These are phyloP conservation scores for Rhea americana DNA, from an alignment of 2,113 vertebrate species.

Conservation along the genomic window DNA sequence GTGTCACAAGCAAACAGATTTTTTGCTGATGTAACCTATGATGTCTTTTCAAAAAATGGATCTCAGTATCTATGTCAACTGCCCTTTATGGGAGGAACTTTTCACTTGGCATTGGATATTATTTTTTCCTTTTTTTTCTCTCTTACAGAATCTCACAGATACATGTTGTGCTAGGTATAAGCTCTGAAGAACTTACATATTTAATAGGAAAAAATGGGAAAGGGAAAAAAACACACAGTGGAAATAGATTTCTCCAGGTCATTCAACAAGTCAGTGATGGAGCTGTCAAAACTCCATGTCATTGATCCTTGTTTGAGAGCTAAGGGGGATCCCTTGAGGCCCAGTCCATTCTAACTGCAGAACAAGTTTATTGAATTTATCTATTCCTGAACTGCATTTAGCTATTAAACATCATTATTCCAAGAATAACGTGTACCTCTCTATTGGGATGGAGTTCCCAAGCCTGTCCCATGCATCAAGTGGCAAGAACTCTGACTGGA, in stretches of 20 bases:
- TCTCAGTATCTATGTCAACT: neutral
- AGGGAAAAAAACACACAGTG: neutral
- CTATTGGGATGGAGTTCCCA: neutral
- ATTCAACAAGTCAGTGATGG: neutral
- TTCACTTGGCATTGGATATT: neutral
- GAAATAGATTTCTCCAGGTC: neutral
- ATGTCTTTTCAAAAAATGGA: neutral
- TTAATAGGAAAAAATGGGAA: neutral
- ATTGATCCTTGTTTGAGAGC: neutral
- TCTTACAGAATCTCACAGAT: neutral
- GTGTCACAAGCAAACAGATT: fast-evolving
- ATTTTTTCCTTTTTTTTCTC: neutral
- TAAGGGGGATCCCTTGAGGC: neutral
- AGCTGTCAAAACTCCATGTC: neutral
- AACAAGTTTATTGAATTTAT: neutral
- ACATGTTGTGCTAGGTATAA: neutral
- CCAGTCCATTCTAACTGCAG: neutral
- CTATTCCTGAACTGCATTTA: neutral
- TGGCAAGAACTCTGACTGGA: neutral
- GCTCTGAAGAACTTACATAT: neutral
- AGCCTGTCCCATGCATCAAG: neutral
- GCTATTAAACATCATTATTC: neutral
- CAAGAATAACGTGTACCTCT: neutral
- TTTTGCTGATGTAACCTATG: neutral
- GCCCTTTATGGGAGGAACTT: neutral